Conservation (phyloP, 2,797 vertebrate species). For the Distichodus sexfasciatus region DNA sequence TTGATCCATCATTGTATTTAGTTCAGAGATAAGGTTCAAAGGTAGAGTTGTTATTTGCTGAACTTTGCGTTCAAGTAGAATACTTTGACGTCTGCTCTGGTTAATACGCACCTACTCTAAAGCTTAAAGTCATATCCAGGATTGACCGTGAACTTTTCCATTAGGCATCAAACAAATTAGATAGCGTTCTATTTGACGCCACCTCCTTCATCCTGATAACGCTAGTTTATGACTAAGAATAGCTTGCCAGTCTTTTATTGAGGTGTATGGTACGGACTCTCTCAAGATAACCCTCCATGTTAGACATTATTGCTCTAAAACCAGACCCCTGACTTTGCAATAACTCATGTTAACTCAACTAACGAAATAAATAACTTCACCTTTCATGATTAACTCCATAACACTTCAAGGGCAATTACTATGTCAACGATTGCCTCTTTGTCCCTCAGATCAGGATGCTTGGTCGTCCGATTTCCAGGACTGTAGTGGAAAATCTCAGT, state of each 20-base stretch:
- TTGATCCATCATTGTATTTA: neutral
- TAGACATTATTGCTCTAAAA: neutral
- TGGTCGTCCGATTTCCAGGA: conserved; percentile 49
- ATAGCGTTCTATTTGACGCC: neutral
- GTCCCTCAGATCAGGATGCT: conserved; percentile 49
- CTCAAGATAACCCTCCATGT: neutral
- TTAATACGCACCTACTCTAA: neutral
- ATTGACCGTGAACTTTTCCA: neutral
- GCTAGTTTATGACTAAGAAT: neutral
- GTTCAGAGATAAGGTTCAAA: neutral
- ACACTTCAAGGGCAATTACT: neutral
- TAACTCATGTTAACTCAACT: conserved; percentile 1
- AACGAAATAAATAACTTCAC: neutral
- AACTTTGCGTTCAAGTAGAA: neutral
- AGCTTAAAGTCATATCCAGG: neutral
- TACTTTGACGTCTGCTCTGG: conserved; percentile 8
- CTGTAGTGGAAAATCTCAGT: conserved; percentile 72
- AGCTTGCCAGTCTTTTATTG: neutral
- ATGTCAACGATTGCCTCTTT: conserved; percentile 15
- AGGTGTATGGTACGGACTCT: neutral
- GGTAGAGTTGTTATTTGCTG: neutral
- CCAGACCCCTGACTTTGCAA: neutral
- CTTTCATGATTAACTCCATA: conserved; percentile 12
- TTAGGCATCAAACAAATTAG: neutral
- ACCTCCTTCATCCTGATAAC: neutral